Conservation (phyloP, 2,888 invertebrate genomes). For the Apamea anceps region DNA sequence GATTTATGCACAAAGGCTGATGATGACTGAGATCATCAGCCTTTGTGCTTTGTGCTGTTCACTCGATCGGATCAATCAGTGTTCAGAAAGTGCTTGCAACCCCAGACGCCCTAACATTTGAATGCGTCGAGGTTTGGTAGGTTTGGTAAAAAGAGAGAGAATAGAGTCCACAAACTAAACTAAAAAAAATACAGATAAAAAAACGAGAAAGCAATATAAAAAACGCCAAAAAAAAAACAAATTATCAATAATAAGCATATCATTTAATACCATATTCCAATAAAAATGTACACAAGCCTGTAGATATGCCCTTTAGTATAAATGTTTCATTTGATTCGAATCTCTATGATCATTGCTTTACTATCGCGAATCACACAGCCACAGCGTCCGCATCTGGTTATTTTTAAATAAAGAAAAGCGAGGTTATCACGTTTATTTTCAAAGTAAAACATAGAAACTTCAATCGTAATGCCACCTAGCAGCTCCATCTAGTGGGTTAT, state of each 20-base stretch:
- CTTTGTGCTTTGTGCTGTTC: too few relatives aligned
- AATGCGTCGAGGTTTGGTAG: not conserved
- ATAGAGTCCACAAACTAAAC: too few relatives aligned
- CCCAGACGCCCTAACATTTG: not conserved
- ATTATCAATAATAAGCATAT: too few relatives aligned
- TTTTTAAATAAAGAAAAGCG: not conserved
- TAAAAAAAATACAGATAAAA: too few relatives aligned
- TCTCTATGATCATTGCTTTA: not conserved
- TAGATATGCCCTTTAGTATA: too few relatives aligned
- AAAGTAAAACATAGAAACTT: not conserved
- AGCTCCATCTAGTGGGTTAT: constrained; percentile 31
- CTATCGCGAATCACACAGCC: not conserved
- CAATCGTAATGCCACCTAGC: not conserved
- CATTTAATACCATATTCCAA: too few relatives aligned
- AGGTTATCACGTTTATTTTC: not conserved
- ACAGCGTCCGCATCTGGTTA: not conserved
- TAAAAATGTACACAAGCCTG: too few relatives aligned
- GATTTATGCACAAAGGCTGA: not conserved
- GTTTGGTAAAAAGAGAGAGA: too few relatives aligned
- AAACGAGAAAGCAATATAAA: too few relatives aligned
- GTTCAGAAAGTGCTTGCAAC: not conserved
- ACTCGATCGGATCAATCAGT: not conserved
- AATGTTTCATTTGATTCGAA: not conserved
- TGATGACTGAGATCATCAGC: too few relatives aligned
- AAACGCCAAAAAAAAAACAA: too few relatives aligned